Percentiles rank a stretch among this genome's conserved stretches.
These are phyloP conservation scores for Sabatieria punctata DNA, from an alignment of 2,888 invertebrate species.

Conservation along the genomic window DNA sequence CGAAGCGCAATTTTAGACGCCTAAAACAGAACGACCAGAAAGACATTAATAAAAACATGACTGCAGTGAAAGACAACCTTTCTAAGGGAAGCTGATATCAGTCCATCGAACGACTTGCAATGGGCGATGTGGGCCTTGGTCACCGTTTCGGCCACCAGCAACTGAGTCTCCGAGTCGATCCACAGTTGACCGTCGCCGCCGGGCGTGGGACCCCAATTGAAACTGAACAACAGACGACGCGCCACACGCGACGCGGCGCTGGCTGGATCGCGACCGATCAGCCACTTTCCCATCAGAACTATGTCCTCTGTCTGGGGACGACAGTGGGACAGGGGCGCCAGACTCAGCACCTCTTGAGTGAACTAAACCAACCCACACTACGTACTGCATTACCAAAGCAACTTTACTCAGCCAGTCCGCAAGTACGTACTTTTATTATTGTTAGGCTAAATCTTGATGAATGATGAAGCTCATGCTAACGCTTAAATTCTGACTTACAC, in stretches of 20 bases:
- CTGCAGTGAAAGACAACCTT: slow-evolving; percentile 8
- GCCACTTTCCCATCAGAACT: slow-evolving; percentile 24
- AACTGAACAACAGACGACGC: slow-evolving; percentile 14
- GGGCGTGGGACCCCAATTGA: slow-evolving; percentile 18
- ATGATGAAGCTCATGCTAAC: too few relatives aligned
- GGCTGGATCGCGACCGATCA: slow-evolving; percentile 20
- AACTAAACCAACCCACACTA: too few relatives aligned
- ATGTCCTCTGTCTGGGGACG: slow-evolving; percentile 12
- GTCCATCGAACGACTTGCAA: slow-evolving; percentile 21
- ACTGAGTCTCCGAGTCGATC: slow-evolving; percentile 21
- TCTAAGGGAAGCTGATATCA: slow-evolving; percentile 23
- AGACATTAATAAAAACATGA: neutral
- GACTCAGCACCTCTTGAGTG: slow-evolving; percentile 22
- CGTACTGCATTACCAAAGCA: too few relatives aligned
- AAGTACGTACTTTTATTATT: too few relatives aligned
- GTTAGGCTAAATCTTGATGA: too few relatives aligned
- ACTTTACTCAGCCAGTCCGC: too few relatives aligned
- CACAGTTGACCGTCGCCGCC: slow-evolving; percentile 6
- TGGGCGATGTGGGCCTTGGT: slow-evolving; percentile 22
- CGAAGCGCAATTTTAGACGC: slow-evolving; percentile 23
- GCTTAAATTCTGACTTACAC: too few relatives aligned
- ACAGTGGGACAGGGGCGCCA: slow-evolving; percentile 14
- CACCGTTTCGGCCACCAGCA: slow-evolving; percentile 20
- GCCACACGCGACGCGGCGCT: slow-evolving; percentile 23
- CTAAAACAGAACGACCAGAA: neutral